These are phyloP conservation scores for Idris sp. DNA, from an alignment of 1,140 invertebrate species.

Conservation along the genomic window DNA sequence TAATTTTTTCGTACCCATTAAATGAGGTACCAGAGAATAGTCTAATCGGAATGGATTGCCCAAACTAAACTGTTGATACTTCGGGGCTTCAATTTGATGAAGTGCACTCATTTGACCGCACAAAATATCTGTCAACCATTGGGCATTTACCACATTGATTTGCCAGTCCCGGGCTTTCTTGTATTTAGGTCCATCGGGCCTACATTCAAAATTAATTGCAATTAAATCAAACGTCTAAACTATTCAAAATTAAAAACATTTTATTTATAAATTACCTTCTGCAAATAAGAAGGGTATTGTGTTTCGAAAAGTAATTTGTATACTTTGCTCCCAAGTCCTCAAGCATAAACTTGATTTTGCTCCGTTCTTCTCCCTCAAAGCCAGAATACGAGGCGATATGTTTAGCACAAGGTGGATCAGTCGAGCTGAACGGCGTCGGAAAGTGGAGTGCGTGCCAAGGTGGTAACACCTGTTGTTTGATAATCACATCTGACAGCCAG, in stretches of 20 bases:
- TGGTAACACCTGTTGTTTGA: constrained; percentile 89
- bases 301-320: constrained; percentile 85
- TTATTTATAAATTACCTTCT: constrained; percentile 73
- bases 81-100: constrained; percentile 88
- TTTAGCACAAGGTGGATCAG: constrained; percentile 82
- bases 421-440: constrained; percentile 86
- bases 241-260: no score
- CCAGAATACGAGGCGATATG: constrained; percentile 90
- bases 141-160: constrained; percentile 91
- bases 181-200: constrained; percentile 92
- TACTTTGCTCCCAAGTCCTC: constrained; percentile 89
- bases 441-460: constrained; percentile 96
- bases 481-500: constrained; percentile 95
- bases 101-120: constrained; percentile 91
- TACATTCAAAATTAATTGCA: constrained; percentile 67
- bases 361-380: constrained; percentile 90
- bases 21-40: constrained; percentile 88
- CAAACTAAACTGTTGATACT: constrained; percentile 92
- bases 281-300: constrained; percentile 86
- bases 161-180: constrained; percentile 93
- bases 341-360: constrained; percentile 90
- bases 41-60: constrained; percentile 91
- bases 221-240: no score
- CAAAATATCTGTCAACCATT: constrained; percentile 95
- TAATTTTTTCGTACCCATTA: no score